Evolutionary conservation across 2,797 vertebrate genomes (phyloP).

Genomic region (Vespertilio murinus): DNA sequence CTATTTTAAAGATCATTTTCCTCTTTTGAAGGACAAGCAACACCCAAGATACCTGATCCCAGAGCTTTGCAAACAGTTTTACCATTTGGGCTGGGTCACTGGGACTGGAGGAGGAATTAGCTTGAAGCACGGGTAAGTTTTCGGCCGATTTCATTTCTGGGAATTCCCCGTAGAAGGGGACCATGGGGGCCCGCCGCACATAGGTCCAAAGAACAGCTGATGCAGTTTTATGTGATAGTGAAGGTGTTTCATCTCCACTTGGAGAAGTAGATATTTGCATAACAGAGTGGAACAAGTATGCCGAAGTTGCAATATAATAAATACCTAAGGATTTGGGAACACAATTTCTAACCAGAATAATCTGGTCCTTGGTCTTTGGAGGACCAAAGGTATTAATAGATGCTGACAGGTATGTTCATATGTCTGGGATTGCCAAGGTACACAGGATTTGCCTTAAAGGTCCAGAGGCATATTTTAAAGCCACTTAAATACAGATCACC

Average conservation of each 20-base stretch:
- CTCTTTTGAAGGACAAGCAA: slow-evolving; percentile 88
- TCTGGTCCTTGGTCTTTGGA: not conserved
- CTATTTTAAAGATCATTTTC: not conserved
- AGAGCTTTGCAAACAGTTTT: slow-evolving; percentile 95
- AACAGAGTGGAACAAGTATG: not conserved
- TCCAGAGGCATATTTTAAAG: slow-evolving; percentile 16
- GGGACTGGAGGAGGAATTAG: slow-evolving; percentile 97
- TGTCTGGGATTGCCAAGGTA: not conserved
- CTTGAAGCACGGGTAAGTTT: slow-evolving; percentile 90
- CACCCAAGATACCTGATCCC: slow-evolving; percentile 94
- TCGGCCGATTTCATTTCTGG: not conserved
- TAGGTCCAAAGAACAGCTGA: not conserved
- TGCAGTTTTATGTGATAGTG: not conserved
- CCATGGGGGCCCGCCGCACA: too few relatives aligned
- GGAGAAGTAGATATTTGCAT: not conserved
- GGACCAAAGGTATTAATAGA: not conserved
- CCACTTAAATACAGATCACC: slow-evolving; percentile 1
- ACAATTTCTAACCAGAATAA: not conserved
- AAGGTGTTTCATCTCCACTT: not conserved
- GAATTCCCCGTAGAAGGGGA: not conserved
- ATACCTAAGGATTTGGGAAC: not conserved
- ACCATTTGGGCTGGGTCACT: slow-evolving; percentile 96
- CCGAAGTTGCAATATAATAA: not conserved
- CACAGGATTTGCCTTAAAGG: not conserved
- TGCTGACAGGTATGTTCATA: not conserved